Evolutionary conservation across 1,140 invertebrate species (phyloP), one percentile per base, ranked within the genome.

Genomic region (Cepaea nemoralis): DNA sequence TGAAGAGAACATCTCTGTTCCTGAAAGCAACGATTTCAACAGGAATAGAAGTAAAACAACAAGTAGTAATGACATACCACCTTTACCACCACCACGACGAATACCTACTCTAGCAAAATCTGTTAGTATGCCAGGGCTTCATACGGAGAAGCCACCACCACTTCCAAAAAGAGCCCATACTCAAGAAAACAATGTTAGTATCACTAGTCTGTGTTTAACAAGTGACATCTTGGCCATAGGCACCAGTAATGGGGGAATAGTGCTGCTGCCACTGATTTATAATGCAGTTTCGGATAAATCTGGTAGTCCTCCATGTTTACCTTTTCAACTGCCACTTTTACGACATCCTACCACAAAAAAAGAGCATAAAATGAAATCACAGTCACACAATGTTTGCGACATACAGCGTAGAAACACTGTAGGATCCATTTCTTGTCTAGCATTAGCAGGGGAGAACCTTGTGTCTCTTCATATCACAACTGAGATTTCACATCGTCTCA

Each of bases 301-400:
- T 45, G 12, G 27, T 3, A 16, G 33, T 2, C 16, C 31, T 39
- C 27, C 19, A 27, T 24, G 1, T 48, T 33, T 45, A 10, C 37
- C 42, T 48, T 31, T 74, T 42, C 40, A 74, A 27, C 31, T 42
- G n/a, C 71, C 71, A 33, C 2, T 74, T 0, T 35, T 74, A 33
- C n/a, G 71, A 74, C 71, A 74, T 48, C 71, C 42, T 45, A 31
- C 71, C 27, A 48, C n/a, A 42, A 74, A 74, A 27, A 73, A 39
- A 40, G 37, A 40, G 22, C 12, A 5, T 55, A 3, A 55, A 55
- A 24, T n/a, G 16, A 73, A n/a, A 40, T 39, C 70, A 5, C 14
- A n/a, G 39, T 40, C 37, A 39, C 14, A 14, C 6, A 48, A 14
- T 27, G 1, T 48, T 1, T 27, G 10, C 71, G 50, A 24, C 50